A percentile compares a stretch with the other conserved stretches of the same genome.
phyloP scores from a whole-genome alignment of 2,113 vertebrate species.

The Stigmatopora argus region DNA sequence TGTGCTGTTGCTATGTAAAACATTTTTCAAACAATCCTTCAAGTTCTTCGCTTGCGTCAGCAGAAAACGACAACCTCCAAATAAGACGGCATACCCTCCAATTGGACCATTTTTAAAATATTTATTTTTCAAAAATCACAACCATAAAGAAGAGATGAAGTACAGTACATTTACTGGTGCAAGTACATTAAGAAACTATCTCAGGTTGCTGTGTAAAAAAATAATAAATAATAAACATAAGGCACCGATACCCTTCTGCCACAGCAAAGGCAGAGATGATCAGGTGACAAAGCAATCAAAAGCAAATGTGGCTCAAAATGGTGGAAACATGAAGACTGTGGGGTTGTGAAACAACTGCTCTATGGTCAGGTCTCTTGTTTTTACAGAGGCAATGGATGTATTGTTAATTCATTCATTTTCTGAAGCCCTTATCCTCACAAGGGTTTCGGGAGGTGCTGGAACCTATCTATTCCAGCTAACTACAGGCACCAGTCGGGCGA shows the following conservation, averaged over 20 bases:
- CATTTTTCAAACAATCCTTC: background rate
- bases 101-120: too few relatives aligned
- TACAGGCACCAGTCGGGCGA: too few relatives aligned
- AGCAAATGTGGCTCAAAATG: constrained; percentile 34
- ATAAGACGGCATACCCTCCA: constrained; percentile 12
- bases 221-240: constrained; percentile 46
- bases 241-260: constrained; percentile 75
- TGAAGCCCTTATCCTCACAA: too few relatives aligned
- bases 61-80: background rate
- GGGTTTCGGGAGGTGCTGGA: too few relatives aligned
- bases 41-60: background rate
- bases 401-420: background rate
- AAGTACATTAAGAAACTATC: constrained; percentile 64
- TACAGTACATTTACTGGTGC: constrained; percentile 42
- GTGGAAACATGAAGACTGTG: constrained; percentile 16
- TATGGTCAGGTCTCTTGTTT: background rate
- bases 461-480: too few relatives aligned
- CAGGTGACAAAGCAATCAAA: constrained; percentile 46
- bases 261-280: constrained; percentile 66
- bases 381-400: background rate
- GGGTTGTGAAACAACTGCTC: constrained; percentile 18
- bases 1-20: constrained; percentile 3
- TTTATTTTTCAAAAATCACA: constrained; percentile 59
- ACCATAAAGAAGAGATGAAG: constrained; percentile 43
- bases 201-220: constrained; percentile 66